These are phyloP conservation scores for Elysia chlorotica DNA, from an alignment of 1,140 invertebrate genomes.

Conservation along the genomic window DNA sequence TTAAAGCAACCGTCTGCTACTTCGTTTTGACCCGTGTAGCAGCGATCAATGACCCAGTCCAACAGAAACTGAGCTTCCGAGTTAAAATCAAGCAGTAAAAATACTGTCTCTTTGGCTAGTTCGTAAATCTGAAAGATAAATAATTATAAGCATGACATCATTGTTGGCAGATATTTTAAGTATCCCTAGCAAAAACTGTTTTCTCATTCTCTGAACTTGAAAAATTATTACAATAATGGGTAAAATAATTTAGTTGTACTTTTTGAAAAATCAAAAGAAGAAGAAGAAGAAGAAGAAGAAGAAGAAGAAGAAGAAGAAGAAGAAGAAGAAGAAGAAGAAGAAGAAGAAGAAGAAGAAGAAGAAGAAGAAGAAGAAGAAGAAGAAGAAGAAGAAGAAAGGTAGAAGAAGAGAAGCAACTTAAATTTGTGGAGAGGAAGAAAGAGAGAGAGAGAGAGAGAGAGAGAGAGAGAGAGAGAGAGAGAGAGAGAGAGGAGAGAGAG, in stretches of 20 bases:
- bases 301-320: too few species aligned
- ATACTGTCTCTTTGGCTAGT: slow-evolving; percentile 89
- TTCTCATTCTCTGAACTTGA: too few species aligned
- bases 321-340: too few species aligned
- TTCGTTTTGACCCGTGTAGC: slow-evolving; percentile 87
- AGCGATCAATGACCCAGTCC: slow-evolving; percentile 97
- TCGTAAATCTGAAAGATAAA: slow-evolving; percentile 76
- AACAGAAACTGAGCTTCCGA: slow-evolving; percentile 89
- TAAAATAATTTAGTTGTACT: too few species aligned
- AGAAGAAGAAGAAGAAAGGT: not conserved
- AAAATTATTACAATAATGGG: too few species aligned
- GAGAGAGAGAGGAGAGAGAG: not conserved
- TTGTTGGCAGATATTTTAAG: too few species aligned
- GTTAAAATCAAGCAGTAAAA: slow-evolving; percentile 93
- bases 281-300: not conserved
- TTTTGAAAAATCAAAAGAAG: slow-evolving; percentile 77
- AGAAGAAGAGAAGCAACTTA: not conserved
- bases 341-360: not conserved
- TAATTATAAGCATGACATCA: not conserved
- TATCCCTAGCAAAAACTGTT: too few species aligned
- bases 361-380: slow-evolving; percentile 9
- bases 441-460: not conserved
- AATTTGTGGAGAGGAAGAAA: not conserved
- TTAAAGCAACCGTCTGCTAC: slow-evolving; percentile 96
- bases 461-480: not conserved